A percentile compares a stretch with the other conserved stretches of the same genome.
Conservation (phyloP, 2,113 vertebrate species). For the Romanogobio albipinnatus region DNA sequence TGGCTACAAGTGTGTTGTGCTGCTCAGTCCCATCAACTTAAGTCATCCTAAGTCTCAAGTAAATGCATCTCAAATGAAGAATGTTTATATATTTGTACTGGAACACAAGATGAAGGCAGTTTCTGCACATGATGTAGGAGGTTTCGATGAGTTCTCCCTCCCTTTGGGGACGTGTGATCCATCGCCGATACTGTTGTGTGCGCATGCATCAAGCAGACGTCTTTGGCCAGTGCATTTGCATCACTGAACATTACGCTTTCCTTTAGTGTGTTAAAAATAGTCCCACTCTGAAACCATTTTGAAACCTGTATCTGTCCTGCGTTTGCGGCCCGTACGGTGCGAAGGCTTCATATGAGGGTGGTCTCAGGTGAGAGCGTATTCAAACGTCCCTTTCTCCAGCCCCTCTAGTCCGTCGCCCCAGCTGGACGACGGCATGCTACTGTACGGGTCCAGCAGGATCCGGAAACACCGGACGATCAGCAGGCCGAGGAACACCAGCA, state of each 20-base stretch:
- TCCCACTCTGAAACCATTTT: background rate
- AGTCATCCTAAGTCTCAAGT: too few species aligned
- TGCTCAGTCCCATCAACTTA: too few species aligned
- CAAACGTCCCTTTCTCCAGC: conserved; percentile 95
- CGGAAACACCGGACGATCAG: conserved; percentile 95
- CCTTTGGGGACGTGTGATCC: background rate
- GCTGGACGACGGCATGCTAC: conserved; percentile 96
- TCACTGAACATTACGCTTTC: background rate
- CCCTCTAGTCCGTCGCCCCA: conserved; percentile 96
- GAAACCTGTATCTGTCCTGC: background rate
- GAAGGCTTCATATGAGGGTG: background rate
- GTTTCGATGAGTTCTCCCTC: background rate
- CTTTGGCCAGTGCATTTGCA: background rate
- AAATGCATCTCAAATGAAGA: too few species aligned
- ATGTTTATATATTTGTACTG: too few species aligned
- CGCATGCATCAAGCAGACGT: background rate
- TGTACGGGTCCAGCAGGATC: conserved; percentile 95
- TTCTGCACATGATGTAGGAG: too few species aligned
- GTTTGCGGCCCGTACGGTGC: background rate
- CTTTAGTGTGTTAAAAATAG: background rate
- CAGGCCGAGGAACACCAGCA: conserved; percentile 93
- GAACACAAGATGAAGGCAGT: too few species aligned
- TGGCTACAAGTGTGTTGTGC: too few species aligned
- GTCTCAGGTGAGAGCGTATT: conserved; percentile 90
- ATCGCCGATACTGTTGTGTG: background rate